Evolutionary conservation across 2,113 vertebrate species (phyloP), one percentile per base, ranked within the genome.

Genomic region (Neodon shergylaensis): DNA sequence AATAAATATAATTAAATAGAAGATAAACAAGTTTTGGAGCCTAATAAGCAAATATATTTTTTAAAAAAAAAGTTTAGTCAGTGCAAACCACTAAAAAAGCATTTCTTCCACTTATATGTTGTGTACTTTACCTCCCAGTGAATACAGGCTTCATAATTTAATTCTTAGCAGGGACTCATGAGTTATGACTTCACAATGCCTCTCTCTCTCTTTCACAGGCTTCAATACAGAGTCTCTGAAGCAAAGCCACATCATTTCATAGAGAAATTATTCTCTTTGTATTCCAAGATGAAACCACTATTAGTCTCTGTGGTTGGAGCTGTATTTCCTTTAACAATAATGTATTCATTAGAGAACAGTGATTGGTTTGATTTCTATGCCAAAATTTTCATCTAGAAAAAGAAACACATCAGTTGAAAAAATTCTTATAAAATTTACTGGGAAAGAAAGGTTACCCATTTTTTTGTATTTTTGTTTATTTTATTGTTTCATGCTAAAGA

Each of bases 51-150:
- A 31, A 81, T 61, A 19, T 5, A n/a, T 58, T 52, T 17, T n/a
- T 92, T 91, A 49, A 49, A 49, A 86, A 82, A 88, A 94, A 88
- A 31, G 9, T 13, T 92, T 88, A 83, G 95, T 94, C 16, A 65
- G 21, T 81, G 31, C n/a, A 90, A 92, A 94, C 26, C 26, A 90
- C 26, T 52, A 81, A 74, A 17, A 78, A 92, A 65, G 8, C 3
- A 14, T 95, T 94, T 58, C 42, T 94, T 39, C 3, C 92, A 11
- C 73, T 92, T 88, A 31, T 8, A 68, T 39, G 66, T 26, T 47
- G 65, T 88, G 21, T 1, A 84, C 4, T 72, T 94, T 33, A 61
- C 22, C 70, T 96, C 86, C n/a, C 73, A n/a, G 7, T 44, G n/a
- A 72, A 94, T 3, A 1, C 22, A 68, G 3, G 52, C 28, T 72